Base-by-base conservation (phyloP, 1,140 invertebrate genomes). In the Plutomurus gul region DNA sequence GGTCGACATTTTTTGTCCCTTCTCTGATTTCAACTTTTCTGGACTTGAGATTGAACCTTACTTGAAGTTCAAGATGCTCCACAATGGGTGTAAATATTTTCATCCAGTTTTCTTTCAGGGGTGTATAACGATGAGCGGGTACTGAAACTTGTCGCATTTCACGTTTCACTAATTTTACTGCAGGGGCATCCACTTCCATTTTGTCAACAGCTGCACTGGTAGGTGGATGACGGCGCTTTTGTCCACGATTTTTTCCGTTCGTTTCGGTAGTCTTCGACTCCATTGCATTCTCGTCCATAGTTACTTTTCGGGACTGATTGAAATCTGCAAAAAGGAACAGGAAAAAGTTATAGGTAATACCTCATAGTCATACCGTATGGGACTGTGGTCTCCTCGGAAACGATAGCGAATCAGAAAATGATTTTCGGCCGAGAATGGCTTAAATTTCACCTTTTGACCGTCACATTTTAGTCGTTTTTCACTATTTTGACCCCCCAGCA, bases 31-130 rank as follows among this genome's bases (percentile, higher is more conserved):
- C 96, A 0, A 99, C 94, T 88, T 96, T 94, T 82, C 94, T 88
- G 1, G 92, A 92, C 88, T 94, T 97, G 49, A 97, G 88, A 88
- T 99, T 99, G 85, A 98, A 99, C 76, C 97, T 88, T 51, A 99
- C 92, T 89, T 99, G 95, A 16, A 99, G 88, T 81, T 97, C 90
- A 37, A 99, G 88, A 87, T 99, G 94, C 86, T 99, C 96, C 5
- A 99, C 97, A 30, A 99, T 90, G 0, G 97, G 97, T 72, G 93
- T 94, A 85, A 97, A 98, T 83, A 99, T 97, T 87, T 99, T 97
- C 86, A 96, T 88, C 98, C 98, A 99, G 85, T 95, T 95, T 85
- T 98, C 93, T 88, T 98, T 98, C 1, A 99, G 85, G 16, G 97
- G 96, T 36, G 94, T 93, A 84, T 96, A 97, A 86, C 98, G 91